A percentile compares a stretch with the other conserved stretches of the same genome.
phyloP scores from a whole-genome alignment of 2,797 vertebrate species.

The Ibycter americanus region DNA sequence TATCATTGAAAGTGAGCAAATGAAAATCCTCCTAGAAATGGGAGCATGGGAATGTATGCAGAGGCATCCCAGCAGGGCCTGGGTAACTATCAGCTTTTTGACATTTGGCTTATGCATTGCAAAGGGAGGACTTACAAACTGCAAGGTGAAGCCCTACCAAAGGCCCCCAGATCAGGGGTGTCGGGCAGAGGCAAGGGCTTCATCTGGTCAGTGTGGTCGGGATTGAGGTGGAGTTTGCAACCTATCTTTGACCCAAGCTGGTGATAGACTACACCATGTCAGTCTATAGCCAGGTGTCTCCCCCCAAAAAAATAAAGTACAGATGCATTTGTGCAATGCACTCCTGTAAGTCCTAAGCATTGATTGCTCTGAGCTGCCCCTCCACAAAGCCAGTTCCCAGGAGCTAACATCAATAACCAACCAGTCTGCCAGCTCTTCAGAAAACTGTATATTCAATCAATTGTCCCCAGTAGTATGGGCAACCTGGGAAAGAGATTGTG shows the following conservation, averaged over 20 bases:
- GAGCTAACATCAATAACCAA: background rate
- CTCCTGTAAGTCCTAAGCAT: background rate
- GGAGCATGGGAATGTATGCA: fast-evolving
- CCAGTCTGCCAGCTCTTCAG: background rate
- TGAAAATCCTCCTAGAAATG: background rate
- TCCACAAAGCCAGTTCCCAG: background rate
- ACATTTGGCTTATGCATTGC: background rate
- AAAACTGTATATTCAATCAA: background rate
- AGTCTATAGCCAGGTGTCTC: background rate
- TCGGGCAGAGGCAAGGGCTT: background rate
- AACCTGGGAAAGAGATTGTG: background rate
- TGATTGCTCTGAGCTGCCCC: background rate
- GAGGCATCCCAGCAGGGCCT: background rate
- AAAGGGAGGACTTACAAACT: background rate
- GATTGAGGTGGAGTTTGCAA: background rate
- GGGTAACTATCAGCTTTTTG: background rate
- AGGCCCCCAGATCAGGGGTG: background rate
- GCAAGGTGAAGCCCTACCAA: background rate
- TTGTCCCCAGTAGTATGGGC: no score
- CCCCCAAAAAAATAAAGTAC: fast-evolving
- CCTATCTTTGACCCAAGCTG: background rate
- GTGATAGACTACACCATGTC: background rate
- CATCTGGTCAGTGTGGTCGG: background rate
- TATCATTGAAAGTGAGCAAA: background rate
- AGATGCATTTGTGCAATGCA: background rate